Percentiles rank a stretch among this genome's conserved stretches.
Evolutionary conservation across 2,888 invertebrate species (phyloP).

Genomic region (Petrophora chlorosata): DNA sequence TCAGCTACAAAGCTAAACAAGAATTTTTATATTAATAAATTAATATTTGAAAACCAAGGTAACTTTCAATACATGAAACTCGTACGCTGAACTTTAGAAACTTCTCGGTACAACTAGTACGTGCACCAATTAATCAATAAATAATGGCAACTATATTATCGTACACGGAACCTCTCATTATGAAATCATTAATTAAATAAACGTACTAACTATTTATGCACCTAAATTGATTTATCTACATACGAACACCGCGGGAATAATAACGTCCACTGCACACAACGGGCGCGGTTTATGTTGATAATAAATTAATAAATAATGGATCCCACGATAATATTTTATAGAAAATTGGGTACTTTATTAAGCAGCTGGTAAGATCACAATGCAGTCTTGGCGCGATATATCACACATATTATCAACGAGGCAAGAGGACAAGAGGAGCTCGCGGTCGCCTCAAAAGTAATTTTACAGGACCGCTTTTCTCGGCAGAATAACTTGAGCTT

Average conservation of each 20-base stretch:
- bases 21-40: no score
- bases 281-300: constrained; percentile 39
- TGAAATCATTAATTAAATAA: constrained; percentile 27
- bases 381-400: constrained; percentile 53
- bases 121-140: constrained; percentile 9
- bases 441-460: constrained; percentile 43
- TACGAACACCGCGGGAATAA: constrained; percentile 44
- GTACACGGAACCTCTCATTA: constrained; percentile 3
- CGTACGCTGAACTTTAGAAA: no score
- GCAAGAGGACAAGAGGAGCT: constrained; percentile 41
- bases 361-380: constrained; percentile 45
- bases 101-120: no score
- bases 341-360: constrained; percentile 58
- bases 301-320: constrained; percentile 57
- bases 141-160: constrained; percentile 3
- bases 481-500: constrained; percentile 46
- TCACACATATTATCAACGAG: constrained; percentile 55
- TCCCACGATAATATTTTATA: constrained; percentile 52
- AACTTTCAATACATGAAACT: no score
- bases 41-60: no score
- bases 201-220: constrained; percentile 31
- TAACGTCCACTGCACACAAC: constrained; percentile 36
- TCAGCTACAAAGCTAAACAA: no score
- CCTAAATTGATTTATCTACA: constrained; percentile 45
- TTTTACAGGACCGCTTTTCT: constrained; percentile 52